phyloP scores from a whole-genome alignment of 53 echinoderm and acorn worm genomes.

The Holothuria scabra region DNA sequence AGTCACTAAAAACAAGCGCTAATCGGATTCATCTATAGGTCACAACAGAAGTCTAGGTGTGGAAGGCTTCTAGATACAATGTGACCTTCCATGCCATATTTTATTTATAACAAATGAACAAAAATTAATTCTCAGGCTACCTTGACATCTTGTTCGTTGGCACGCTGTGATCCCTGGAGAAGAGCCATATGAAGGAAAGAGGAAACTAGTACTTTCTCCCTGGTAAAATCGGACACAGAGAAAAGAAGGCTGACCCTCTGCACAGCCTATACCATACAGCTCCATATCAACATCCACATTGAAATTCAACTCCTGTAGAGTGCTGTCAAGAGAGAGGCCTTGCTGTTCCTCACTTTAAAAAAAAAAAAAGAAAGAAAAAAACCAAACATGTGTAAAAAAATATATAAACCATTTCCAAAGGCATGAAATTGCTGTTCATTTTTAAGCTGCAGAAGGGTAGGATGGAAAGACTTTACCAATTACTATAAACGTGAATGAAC shows the following conservation, averaged over 20 bases:
- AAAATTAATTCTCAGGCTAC: background rate
- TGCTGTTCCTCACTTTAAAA: background rate
- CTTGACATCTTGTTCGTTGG: background rate
- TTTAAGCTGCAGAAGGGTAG: too few species aligned
- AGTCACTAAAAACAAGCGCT: too few species aligned
- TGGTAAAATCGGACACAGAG: conserved; percentile 36
- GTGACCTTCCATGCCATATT: too few species aligned
- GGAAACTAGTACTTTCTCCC: background rate
- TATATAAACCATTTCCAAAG: too few species aligned
- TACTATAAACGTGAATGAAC: too few species aligned
- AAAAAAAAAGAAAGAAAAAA: background rate
- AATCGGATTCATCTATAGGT: too few species aligned
- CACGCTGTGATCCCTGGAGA: background rate
- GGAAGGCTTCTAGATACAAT: too few species aligned
- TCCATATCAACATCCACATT: background rate
- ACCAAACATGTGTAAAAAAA: too few species aligned
- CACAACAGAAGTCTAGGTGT: too few species aligned
- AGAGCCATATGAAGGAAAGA: background rate
- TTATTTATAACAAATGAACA: too few species aligned
- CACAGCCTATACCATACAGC: conserved; percentile 4
- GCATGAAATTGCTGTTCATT: too few species aligned
- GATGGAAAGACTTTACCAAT: too few species aligned
- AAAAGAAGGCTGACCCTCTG: background rate
- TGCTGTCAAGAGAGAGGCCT: background rate
- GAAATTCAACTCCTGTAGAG: background rate